Evolutionary conservation across 2,113 vertebrate species (phyloP).

Genomic region (Cochlearius cochlearius): DNA sequence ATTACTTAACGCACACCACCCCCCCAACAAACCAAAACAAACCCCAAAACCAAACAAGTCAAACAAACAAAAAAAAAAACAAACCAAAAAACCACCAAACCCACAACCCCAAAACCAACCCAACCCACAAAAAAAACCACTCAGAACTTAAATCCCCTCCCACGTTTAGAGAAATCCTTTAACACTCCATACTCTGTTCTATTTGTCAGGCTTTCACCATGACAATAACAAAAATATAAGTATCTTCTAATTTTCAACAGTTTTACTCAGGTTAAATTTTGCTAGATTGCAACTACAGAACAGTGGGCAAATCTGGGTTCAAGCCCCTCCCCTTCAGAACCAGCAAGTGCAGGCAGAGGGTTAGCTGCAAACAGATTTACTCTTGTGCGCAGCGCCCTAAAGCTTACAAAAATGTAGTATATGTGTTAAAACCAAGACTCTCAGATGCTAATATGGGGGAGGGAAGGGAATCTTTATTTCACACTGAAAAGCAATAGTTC

Average conservation of each 20-base stretch:
- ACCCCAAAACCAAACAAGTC: too few species aligned
- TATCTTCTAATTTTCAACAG: background rate
- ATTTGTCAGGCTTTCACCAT: background rate
- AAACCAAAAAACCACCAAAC: background rate
- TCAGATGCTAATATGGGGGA: background rate
- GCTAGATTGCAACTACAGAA: background rate
- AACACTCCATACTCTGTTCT: background rate
- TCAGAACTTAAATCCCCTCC: too few species aligned
- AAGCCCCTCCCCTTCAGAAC: background rate
- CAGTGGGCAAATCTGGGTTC: background rate
- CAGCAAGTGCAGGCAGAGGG: background rate
- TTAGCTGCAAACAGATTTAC: background rate
- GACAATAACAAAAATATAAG: background rate
- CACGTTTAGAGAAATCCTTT: background rate
- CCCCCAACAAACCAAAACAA: too few species aligned
- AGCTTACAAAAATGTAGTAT: background rate
- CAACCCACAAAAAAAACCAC: background rate
- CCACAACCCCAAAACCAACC: background rate
- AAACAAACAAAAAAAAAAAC: background rate
- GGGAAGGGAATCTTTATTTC: background rate
- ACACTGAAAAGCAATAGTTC: background rate
- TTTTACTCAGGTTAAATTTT: background rate
- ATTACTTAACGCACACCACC: too few species aligned
- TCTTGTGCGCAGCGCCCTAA: background rate
- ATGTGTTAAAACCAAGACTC: background rate